Evolutionary conservation across 2,113 vertebrate genomes (phyloP), one percentile per base, ranked within the genome.

Genomic region (Poecilia latipinna): DNA sequence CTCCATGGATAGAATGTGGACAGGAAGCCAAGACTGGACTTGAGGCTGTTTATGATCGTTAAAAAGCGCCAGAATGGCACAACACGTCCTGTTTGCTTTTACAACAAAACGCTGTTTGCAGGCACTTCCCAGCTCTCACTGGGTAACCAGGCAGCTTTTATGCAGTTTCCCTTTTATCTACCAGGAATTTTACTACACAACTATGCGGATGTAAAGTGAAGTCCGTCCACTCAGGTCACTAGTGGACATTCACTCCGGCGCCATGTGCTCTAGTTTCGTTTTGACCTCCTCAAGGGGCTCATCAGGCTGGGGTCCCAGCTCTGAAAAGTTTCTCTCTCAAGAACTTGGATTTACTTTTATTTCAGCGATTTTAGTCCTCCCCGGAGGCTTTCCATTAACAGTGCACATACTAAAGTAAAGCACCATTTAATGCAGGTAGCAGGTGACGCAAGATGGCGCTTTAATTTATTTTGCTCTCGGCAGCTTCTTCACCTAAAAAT

Each of bases 151-250:
- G 72, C 78, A 26, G 69, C 71, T 85, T 70, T 71, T 63, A 31
- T 61, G 44, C 17, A 72, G 65, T 90, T 85, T 31, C 32, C 4
- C 4, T 5, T 65, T 66, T 71, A 19, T 48, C 44, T 48, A 6
- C 13, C 61, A 75, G 75, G 78, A 73, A 85, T 88, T 79, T 88
- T 79, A 79, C 78, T 65, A 85, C 72, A 65, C 57, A 68, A 74
- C 54, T 1, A 17, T 29, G 54, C n/a, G 70, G 24, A 35, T 70
- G 17, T 64, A 24, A 26, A 3, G 1, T 19, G 12, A 24, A 57
- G 13, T 19, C 33, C n/a, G 8, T 12, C 19, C 29, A 64, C 28
- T 31, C 13, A 17, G 12, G 28, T 62, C 61, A 24, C 51, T 10
- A 24, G 11, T 15, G 61, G 26, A 7, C 13, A 62, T 3, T 29